Evolutionary conservation across 35 echinoderm and acorn worm species (phyloP).

Genomic region (Stichopus chloronotus): DNA sequence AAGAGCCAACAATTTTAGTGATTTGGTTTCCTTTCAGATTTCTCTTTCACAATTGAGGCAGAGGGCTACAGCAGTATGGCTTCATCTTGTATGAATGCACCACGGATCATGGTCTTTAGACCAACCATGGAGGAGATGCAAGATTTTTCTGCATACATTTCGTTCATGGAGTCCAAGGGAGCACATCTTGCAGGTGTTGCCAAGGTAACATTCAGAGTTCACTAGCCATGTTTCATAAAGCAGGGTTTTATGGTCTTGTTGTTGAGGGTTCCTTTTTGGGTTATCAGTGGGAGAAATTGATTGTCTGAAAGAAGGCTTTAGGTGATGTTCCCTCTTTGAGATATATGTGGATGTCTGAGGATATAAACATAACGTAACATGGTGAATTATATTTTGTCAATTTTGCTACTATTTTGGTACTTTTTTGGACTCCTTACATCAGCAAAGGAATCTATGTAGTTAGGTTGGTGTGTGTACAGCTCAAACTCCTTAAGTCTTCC

Average conservation of each 20-base stretch:
- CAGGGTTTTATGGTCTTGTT: not conserved
- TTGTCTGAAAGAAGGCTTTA: no score
- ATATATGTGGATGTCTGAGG: no score
- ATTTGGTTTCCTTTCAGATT: not conserved
- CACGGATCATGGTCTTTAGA: constrained; percentile 97
- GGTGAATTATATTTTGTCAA: no score
- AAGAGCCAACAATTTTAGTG: no score
- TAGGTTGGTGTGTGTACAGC: no score
- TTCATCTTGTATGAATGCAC: constrained; percentile 67
- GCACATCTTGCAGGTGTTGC: constrained; percentile 94
- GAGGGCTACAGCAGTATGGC: constrained; percentile 6
- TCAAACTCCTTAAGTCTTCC: no score
- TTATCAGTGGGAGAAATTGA: not conserved
- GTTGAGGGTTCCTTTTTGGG: not conserved
- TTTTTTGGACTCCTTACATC: no score
- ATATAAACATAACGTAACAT: no score
- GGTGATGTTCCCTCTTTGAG: no score
- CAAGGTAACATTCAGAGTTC: constrained; percentile 67
- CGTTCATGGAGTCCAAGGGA: constrained; percentile 91
- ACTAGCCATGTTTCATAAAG: not conserved
- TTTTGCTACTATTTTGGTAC: no score
- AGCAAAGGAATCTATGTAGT: no score
- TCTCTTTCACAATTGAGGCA: not conserved
- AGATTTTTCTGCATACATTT: constrained; percentile 81
- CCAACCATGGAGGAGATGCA: constrained; percentile 99